Base-by-base conservation (phyloP, 53 echinoderm and acorn worm genomes). In the Holothuria scabra region DNA sequence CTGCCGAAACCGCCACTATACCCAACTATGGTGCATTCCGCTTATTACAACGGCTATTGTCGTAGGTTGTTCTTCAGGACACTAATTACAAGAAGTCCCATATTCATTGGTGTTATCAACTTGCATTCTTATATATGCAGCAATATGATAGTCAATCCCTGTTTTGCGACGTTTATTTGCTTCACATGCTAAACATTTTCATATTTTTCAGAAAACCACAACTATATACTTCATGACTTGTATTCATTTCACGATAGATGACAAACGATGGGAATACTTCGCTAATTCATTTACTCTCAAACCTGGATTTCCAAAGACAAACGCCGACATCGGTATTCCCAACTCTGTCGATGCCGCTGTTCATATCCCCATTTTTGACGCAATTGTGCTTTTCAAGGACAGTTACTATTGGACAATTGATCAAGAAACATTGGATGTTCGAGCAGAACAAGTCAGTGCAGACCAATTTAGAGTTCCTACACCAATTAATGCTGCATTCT, bases 401-500 rank as follows among this genome's bases (percentile, higher is more conserved):
- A 31, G 13, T 3, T 0, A 12, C 8, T 59, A 59, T 31, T 78
- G 57, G 57, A 78, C 58, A 2, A 58, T 78, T 14, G 12, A 78
- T 32, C 78, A 29, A 31, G 28, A 28, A 59, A 59, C 57, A 16
- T 57, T 78, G 24, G 18, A 19, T 16, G 58, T 78, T 52, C 78
- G 0, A 20, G 26, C 21, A 19, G 31, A 59, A 28, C 20, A 56
- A 1, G 6, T 78, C 0, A 59, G 21, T 56, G 57, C 56, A 21
- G 21, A 30, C 6, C 52, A 21, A 18, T 20, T 78, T 29, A 31
- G 31, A 23, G n/a, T 78, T 10, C 78, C 78, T 26, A 19, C 28
- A 21, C 58, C 78, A 14, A 56, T 78, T 4, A 78, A 78, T 58
- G 57, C 78, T 14, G 78, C 52, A 23, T 78, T 78, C 78, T 56